A percentile compares a stretch with the other conserved stretches of the same genome.
Evolutionary conservation across 2,888 invertebrate species (phyloP).

Genomic region (Lacanobia oleracea): DNA sequence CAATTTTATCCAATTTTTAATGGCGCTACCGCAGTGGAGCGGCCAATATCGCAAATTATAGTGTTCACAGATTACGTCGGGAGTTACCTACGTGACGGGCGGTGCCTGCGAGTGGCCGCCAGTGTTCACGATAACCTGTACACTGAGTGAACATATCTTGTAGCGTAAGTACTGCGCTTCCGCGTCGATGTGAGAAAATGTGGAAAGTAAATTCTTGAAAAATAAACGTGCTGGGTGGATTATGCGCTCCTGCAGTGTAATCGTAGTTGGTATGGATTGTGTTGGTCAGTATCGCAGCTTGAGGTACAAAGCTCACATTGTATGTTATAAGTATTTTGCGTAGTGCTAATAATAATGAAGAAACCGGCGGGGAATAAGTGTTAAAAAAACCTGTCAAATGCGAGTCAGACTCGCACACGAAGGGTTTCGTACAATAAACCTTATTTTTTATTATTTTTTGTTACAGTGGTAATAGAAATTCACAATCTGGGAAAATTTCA

Average conservation of each 20-base stretch:
- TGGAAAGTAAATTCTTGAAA: slow-evolving; percentile 37
- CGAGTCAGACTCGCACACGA: no score
- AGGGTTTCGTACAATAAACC: no score
- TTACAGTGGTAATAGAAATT: no score
- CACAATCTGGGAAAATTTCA: no score
- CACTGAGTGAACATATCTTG: slow-evolving; percentile 41
- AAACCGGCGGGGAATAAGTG: not conserved
- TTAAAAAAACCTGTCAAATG: no score
- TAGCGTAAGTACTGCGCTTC: slow-evolving; percentile 48
- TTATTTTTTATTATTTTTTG: no score
- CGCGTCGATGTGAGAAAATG: slow-evolving; percentile 44
- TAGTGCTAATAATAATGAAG: slow-evolving; percentile 13
- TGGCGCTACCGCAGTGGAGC: slow-evolving; percentile 82
- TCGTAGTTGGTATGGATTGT: slow-evolving; percentile 2
- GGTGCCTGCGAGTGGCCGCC: slow-evolving; percentile 50
- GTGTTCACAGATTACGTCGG: slow-evolving; percentile 84
- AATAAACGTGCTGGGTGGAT: not conserved
- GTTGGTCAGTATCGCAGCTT: slow-evolving; percentile 18
- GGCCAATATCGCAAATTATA: slow-evolving; percentile 88
- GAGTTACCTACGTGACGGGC: slow-evolving; percentile 79
- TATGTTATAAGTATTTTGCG: slow-evolving; percentile 23
- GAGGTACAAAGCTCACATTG: slow-evolving; percentile 8
- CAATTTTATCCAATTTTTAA: slow-evolving; percentile 85
- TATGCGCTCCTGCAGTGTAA: slow-evolving; percentile 22
- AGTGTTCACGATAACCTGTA: slow-evolving; percentile 50